Conservation (phyloP, 2,888 invertebrate species). For the Caenorhabditis doughertyi region DNA sequence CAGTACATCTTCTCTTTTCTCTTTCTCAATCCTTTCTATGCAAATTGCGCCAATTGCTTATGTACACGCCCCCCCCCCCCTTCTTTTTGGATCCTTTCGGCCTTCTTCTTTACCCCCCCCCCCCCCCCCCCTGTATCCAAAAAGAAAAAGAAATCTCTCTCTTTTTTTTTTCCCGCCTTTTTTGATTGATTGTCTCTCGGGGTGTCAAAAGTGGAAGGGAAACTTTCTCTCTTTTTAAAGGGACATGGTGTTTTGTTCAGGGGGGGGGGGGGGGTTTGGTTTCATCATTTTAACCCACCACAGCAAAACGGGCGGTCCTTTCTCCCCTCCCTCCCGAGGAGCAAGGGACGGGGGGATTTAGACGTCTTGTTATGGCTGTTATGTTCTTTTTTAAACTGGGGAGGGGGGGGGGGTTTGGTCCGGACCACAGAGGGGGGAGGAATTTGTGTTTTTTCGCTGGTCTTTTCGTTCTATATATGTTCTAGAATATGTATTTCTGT, state of each 20-base stretch:
- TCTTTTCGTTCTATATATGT: background rate
- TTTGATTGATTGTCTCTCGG: conserved; percentile 62
- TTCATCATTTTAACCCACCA: no score
- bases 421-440: no score
- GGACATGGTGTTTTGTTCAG: background rate
- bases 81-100: background rate
- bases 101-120: background rate
- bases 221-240: conserved; percentile 2
- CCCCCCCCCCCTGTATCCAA: background rate
- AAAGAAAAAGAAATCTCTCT: background rate
- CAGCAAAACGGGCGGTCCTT: background rate
- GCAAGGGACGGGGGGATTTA: conserved; percentile 13
- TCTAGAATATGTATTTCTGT: background rate
- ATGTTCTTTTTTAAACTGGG: conserved; percentile 26
- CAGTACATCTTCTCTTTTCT: conserved; percentile 28
- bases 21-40: conserved; percentile 42
- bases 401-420: no score
- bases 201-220: conserved; percentile 41
- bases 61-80: background rate
- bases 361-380: conserved; percentile 31
- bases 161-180: conserved; percentile 41
- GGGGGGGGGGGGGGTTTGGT: background rate
- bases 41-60: conserved; percentile 51
- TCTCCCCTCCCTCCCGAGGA: no score
- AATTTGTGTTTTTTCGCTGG: no score